Percentiles rank a stretch among this genome's conserved stretches.
Conservation (phyloP, 1,140 invertebrate genomes). For the Littorina saxatilis region DNA sequence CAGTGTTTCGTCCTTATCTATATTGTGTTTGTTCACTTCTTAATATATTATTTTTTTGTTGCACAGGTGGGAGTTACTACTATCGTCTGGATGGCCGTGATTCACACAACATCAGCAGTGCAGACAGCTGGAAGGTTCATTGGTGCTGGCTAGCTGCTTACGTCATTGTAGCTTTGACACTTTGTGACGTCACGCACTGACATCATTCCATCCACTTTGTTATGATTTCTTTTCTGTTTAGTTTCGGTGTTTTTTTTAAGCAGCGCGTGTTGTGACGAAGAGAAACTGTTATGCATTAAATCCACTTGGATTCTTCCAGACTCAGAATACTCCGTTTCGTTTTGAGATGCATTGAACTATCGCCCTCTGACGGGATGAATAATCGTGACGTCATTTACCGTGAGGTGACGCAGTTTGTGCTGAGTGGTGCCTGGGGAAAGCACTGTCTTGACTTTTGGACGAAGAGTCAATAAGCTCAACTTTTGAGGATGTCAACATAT, state of each 20-base stretch:
- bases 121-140: not conserved
- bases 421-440: too few species aligned
- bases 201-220: conserved; percentile 15
- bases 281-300: not conserved
- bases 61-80: conserved; percentile 28
- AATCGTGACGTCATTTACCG: too few species aligned
- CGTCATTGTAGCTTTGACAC: not conserved
- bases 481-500: too few species aligned
- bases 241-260: not conserved
- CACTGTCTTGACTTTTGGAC: too few species aligned
- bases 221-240: not conserved
- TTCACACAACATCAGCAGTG: not conserved
- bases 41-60: not conserved
- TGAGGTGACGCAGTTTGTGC: too few species aligned
- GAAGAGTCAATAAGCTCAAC: too few species aligned
- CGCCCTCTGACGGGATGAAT: too few species aligned
- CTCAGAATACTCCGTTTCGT: too few species aligned
- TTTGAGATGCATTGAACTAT: too few species aligned
- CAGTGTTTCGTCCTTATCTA: not conserved
- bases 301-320: not conserved
- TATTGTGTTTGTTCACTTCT: not conserved
- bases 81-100: conserved; percentile 25
- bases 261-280: not conserved
- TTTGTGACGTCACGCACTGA: conserved; percentile 15
- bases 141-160: not conserved